Evolutionary conservation across 2,113 vertebrate genomes (phyloP).

Genomic region (Centropus unirufus): DNA sequence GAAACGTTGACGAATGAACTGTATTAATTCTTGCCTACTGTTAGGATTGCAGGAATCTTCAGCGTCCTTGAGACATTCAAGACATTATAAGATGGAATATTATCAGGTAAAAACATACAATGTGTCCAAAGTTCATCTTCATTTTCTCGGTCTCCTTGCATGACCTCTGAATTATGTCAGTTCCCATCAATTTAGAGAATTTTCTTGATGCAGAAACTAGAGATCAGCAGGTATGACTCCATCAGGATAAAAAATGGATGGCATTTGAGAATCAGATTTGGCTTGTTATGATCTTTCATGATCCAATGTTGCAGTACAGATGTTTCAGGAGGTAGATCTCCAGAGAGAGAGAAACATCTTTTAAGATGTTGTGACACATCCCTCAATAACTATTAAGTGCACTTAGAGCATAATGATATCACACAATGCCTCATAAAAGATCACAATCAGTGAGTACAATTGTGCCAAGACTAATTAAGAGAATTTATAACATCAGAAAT

Average conservation of each 20-base stretch:
- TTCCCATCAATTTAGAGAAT: background rate
- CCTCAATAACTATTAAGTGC: background rate
- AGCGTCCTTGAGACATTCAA: background rate
- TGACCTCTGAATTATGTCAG: background rate
- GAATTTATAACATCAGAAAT: background rate
- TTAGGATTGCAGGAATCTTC: background rate
- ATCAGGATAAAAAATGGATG: background rate
- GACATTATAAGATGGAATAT: background rate
- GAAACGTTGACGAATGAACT: conserved; percentile 5
- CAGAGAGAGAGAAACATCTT: background rate
- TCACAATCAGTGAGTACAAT: background rate
- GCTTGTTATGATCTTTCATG: background rate
- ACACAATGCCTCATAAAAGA: background rate
- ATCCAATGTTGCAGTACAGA: background rate
- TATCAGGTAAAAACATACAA: background rate
- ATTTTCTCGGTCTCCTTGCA: background rate
- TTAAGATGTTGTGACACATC: background rate
- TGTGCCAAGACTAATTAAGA: background rate
- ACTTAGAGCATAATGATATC: background rate
- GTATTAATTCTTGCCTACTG: background rate
- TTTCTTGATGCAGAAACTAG: background rate
- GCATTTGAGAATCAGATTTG: background rate
- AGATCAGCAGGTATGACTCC: background rate
- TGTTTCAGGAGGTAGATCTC: background rate
- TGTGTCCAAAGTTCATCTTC: background rate